These are phyloP conservation scores for Corythaeola cristata DNA, from an alignment of 2,113 vertebrate species.

Conservation along the genomic window DNA sequence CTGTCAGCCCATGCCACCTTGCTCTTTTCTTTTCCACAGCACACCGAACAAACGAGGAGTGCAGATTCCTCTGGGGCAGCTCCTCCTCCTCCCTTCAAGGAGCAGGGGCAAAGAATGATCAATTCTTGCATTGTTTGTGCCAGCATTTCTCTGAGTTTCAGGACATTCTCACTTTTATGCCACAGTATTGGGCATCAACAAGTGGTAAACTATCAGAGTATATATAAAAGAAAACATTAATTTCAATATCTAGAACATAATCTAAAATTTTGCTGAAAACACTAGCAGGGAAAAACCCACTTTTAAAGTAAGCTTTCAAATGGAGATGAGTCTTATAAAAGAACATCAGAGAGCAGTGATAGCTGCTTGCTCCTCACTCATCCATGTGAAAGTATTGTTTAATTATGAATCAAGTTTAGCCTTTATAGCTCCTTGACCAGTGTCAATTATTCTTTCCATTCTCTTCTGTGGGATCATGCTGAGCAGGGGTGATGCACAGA, in stretches of 20 bases:
- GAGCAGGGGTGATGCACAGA: background rate
- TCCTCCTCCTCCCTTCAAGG: background rate
- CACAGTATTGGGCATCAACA: background rate
- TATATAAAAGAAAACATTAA: background rate
- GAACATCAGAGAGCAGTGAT: slow-evolving; percentile 27
- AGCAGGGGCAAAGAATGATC: background rate
- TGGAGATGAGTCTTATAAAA: slow-evolving; percentile 37
- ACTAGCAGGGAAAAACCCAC: background rate
- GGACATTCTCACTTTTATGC: background rate
- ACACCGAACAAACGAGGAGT: fast-evolving
- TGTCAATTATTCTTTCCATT: slow-evolving; percentile 35
- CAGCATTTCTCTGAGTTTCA: background rate
- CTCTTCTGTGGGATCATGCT: slow-evolving; percentile 8
- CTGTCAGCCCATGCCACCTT: background rate
- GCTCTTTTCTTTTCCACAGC: background rate
- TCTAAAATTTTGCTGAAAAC: slow-evolving; percentile 34
- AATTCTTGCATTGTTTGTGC: background rate
- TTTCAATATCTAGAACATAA: background rate
- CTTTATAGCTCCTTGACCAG: slow-evolving; percentile 58
- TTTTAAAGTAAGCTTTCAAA: slow-evolving; percentile 52
- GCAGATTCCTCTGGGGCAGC: fast-evolving
- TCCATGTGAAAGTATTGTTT: slow-evolving; percentile 15
- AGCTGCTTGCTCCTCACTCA: slow-evolving; percentile 27
- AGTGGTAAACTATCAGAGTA: background rate
- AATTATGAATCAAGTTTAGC: slow-evolving; percentile 59